Conservation (phyloP, 2,888 invertebrate genomes). For the Lasioglossum calceatum region DNA sequence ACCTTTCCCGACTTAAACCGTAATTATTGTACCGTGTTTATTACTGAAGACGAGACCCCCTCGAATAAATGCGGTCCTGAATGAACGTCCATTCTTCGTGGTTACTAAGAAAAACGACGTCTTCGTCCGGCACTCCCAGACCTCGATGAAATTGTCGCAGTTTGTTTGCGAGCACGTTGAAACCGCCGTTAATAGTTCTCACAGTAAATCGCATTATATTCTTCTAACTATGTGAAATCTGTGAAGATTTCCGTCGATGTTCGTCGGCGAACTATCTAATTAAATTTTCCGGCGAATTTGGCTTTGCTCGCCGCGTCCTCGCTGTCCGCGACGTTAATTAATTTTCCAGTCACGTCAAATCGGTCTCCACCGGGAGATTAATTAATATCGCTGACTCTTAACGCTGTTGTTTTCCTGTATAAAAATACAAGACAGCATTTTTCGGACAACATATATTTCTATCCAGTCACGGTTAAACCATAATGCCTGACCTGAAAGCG, state of each 20-base stretch:
- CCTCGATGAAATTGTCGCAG: not conserved
- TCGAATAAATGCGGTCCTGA: not conserved
- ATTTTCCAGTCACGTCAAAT: not conserved
- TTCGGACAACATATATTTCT: not conserved
- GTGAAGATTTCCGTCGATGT: not conserved
- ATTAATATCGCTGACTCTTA: not conserved
- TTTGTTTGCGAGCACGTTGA: too few relatives aligned
- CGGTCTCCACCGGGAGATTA: not conserved
- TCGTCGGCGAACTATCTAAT: too few relatives aligned
- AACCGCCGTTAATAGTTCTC: too few relatives aligned
- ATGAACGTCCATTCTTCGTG: not conserved
- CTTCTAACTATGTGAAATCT: not conserved
- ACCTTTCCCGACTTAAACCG: not conserved
- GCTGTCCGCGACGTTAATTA: constrained; percentile 8
- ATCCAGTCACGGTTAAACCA: not conserved
- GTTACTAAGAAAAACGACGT: not conserved
- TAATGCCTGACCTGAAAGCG: not conserved
- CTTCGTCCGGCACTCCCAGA: not conserved
- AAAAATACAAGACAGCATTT: too few relatives aligned
- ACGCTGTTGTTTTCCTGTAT: not conserved
- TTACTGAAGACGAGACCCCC: constrained; percentile 2
- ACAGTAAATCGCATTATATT: not conserved
- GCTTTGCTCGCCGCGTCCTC: not conserved
- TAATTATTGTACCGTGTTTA: constrained; percentile 28
- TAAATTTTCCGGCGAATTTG: not conserved